Base-by-base conservation (phyloP, 2,888 invertebrate genomes). In the Latrodectus elegans region DNA sequence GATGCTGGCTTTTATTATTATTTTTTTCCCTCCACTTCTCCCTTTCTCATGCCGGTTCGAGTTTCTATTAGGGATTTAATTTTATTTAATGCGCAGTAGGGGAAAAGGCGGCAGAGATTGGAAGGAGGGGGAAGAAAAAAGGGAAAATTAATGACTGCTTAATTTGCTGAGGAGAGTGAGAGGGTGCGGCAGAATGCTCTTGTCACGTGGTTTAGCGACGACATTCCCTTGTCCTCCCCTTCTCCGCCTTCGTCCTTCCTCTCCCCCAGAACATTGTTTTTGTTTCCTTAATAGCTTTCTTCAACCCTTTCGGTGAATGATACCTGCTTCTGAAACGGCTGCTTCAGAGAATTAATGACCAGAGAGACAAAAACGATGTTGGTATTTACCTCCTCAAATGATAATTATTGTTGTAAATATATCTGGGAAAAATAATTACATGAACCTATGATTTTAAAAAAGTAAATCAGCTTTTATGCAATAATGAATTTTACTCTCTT, bases 11-110 rank as follows among this genome's bases (percentile, higher is more conserved):
- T 55, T 52, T 70, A 68, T 78, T 84, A 22, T 78, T 84, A 22
- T 78, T 72, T 79, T 60, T 71, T 71, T 74, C 15, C 17, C 52
- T 17, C 14, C 49, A 15, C 51, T 73, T 17, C 22, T 15, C 26
- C 52, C 55, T 80, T 74, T 67, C 26, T 80, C 55, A 26, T 51
- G 38, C 71, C 65, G 72, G 72, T 87, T 76, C 81, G 73, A 87
- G 81, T 77, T 87, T 87, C 86, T 87, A 87, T 87, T 87, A 87
- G 81, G 86, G 86, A 87, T 87, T 87, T 87, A 87, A 87, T 87
- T 87, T 87, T 87, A 82, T 87, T 87, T 87, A 87, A 87, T 87
- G 86, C 81, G 75, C 73, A 68, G 77, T 6, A 70, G 83, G 60
- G 60, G 55, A 17, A 70, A 55, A 22, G 73, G 14, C 76, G 73